A percentile compares a stretch with the other conserved stretches of the same genome.
phyloP scores from a whole-genome alignment of 2,113 vertebrate species.

The Pavo muticus region DNA sequence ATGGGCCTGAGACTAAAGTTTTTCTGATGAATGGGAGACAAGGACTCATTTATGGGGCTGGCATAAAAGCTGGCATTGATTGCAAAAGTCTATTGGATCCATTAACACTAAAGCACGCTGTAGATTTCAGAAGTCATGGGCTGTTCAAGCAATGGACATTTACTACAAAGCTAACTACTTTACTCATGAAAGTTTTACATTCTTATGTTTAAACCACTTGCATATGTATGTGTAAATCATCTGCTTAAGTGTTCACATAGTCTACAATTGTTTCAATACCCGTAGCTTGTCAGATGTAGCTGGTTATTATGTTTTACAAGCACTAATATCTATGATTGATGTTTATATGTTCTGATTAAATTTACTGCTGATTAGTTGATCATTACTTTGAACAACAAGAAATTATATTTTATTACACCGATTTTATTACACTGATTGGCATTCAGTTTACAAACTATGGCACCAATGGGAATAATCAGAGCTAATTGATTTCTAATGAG shows the following conservation, averaged over 20 bases:
- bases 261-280: constrained; percentile 41
- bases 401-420: constrained; percentile 73
- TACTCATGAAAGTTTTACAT: constrained; percentile 23
- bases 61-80: neutral
- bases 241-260: neutral
- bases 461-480: constrained; percentile 68
- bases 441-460: constrained; percentile 60
- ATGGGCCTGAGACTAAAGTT: neutral
- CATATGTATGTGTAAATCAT: neutral
- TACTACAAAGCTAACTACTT: constrained; percentile 27
- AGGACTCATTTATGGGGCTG: neutral
- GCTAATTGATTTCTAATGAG: constrained; percentile 75
- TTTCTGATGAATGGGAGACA: neutral
- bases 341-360: constrained; percentile 74
- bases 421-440: constrained; percentile 65
- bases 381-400: constrained; percentile 74
- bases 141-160: neutral
- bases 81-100: neutral
- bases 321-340: constrained; percentile 69
- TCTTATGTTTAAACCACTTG: constrained; percentile 29
- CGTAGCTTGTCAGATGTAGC: constrained; percentile 25
- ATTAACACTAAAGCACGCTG: neutral
- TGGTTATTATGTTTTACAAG: constrained; percentile 62
- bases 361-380: constrained; percentile 78
- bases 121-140: neutral